phyloP scores from a whole-genome alignment of 1,140 invertebrate species.

The Leptestheria dahalacensis region DNA sequence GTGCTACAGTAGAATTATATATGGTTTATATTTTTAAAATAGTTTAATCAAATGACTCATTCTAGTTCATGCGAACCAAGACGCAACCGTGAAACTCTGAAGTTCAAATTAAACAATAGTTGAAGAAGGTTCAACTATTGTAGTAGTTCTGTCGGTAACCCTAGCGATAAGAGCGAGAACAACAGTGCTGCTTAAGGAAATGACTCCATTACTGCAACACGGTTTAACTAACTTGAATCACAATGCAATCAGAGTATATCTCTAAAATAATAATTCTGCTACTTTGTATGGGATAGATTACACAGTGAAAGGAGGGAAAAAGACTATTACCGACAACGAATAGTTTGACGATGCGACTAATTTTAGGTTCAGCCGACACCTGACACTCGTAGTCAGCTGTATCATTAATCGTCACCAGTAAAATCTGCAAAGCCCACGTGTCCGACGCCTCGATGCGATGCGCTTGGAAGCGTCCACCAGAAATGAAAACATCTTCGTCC shows the following conservation, averaged over 20 bases:
- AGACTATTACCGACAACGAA: slow-evolving; percentile 64
- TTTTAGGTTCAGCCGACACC: slow-evolving; percentile 80
- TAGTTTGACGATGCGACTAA: slow-evolving; percentile 73
- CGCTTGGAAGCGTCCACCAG: slow-evolving; percentile 68
- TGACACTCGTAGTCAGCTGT: slow-evolving; percentile 86
- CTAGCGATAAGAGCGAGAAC: not conserved
- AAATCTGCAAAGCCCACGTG: slow-evolving; percentile 74
- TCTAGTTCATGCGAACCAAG: too few species aligned
- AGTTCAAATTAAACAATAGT: too few species aligned
- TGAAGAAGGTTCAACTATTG: too few species aligned
- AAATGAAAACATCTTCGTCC: slow-evolving; percentile 78
- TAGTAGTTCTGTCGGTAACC: too few species aligned
- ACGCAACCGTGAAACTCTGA: too few species aligned
- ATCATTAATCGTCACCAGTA: slow-evolving; percentile 59
- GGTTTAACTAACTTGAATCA: not conserved
- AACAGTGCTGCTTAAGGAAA: not conserved
- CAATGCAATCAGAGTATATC: not conserved
- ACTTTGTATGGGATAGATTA: not conserved
- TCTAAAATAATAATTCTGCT: not conserved
- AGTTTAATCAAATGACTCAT: too few species aligned
- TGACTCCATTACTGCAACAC: not conserved
- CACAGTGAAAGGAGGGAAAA: not conserved
- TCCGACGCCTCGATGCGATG: slow-evolving; percentile 56
- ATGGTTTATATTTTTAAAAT: too few species aligned
- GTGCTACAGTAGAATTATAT: too few species aligned